Evolutionary conservation across 1,140 invertebrate genomes (phyloP), one percentile per base, ranked within the genome.

Genomic region (Coenobita brevimanus): DNA sequence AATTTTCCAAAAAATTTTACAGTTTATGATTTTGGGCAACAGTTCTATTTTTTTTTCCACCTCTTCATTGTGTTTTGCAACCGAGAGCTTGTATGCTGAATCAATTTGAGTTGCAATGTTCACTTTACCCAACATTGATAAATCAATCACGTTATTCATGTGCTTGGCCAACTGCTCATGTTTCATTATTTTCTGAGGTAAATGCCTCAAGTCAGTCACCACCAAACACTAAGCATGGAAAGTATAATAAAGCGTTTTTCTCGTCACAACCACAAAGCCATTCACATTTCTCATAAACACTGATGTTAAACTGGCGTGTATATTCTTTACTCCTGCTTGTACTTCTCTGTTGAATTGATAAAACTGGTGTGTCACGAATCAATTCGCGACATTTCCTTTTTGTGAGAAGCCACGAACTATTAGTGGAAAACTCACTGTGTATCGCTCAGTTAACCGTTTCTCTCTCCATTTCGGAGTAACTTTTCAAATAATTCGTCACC

Each of bases 181-280:
- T 50, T 90, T 91, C 17, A 38, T 62, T 78, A 83, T 86, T 85
- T 89, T 88, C 73, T 69, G 27, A 33, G 33, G 15, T 69, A 91
- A 80, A 71, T 90, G 80, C 21, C 50, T 88, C 46, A 90, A 69
- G 78, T 90, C 85, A 24, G 57, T 90, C 90, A 38, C 76, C 89
- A 69, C 85, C 86, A 90, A 90, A 91, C 38, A 71, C 17, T 2
- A 82, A 33, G 43, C 81, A 82, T 71, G 81, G 64, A 33, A 71
- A 82, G 64, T 64, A 82, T 30, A 82, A 69, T 13, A 82, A 82
- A 13, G 87, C 87, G 86, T 89, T 90, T 76, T 62, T 17, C 41
- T 69, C 64, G 10, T 82, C 81, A 69, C 64, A 82, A 3, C 64
- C 81, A 82, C 64, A 71, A 24, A 82, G 62, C 81, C 81, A 82